Percentiles rank a stretch among this genome's conserved stretches.
Evolutionary conservation across 2,797 vertebrate genomes (phyloP).

Genomic region (Gallinago solitaria): DNA sequence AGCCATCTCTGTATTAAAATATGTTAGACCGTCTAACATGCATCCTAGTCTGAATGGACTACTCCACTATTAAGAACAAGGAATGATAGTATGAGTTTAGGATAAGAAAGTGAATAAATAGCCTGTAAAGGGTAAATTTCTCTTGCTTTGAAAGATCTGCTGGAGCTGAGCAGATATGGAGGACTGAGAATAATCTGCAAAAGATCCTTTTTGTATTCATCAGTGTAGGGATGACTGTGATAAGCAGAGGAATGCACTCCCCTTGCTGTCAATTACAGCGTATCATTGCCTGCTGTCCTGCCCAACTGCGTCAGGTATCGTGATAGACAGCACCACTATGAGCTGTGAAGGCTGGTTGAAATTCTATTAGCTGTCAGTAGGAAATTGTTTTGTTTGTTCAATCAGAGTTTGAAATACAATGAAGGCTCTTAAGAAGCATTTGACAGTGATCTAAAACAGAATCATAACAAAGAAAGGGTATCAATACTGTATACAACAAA

Average conservation of each 20-base stretch:
- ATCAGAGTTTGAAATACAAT: not conserved
- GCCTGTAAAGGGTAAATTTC: not conserved
- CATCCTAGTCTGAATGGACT: not conserved
- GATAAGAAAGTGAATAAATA: not conserved
- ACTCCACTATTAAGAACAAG: not conserved
- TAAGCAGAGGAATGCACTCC: not conserved
- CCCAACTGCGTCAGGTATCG: not conserved
- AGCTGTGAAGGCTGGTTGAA: not conserved
- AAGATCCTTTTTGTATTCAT: not conserved
- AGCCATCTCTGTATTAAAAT: not conserved
- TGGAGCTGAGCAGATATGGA: not conserved
- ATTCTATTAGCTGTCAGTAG: not conserved
- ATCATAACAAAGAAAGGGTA: not conserved
- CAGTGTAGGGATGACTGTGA: not conserved
- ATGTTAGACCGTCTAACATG: not conserved
- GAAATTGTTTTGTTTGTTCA: not conserved
- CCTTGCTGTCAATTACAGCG: not conserved
- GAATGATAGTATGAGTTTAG: not conserved
- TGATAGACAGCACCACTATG: not conserved
- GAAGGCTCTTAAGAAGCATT: not conserved
- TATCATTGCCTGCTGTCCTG: not conserved
- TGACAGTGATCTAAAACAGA: slow-evolving; percentile 14
- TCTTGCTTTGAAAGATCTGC: not conserved
- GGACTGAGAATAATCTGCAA: not conserved
- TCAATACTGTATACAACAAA: not conserved